Conservation (phyloP, 2,888 invertebrate genomes). For the Rhynchonema sp. region DNA sequence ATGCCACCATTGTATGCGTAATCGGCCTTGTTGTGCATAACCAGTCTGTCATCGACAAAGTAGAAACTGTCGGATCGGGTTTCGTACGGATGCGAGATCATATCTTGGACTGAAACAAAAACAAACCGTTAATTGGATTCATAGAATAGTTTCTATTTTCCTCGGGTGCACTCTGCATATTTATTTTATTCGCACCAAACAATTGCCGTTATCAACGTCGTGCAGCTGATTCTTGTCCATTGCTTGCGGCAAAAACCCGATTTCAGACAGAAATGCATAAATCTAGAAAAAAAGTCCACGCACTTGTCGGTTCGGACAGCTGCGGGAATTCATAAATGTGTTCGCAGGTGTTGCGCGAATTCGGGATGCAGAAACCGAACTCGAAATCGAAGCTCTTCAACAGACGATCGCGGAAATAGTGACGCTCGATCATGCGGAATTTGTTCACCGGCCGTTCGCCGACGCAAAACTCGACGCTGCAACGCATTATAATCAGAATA, state of each 20-base stretch:
- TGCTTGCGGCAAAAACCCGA: too few relatives aligned
- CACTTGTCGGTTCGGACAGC: conserved; percentile 63
- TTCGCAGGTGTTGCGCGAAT: conserved; percentile 89
- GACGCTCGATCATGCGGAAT: conserved; percentile 93
- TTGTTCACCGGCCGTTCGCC: conserved; percentile 71
- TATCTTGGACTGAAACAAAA: conserved; percentile 57
- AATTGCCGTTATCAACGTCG: too few relatives aligned
- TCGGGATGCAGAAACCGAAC: conserved; percentile 96
- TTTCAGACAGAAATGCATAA: too few relatives aligned
- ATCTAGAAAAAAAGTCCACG: conserved; percentile 28
- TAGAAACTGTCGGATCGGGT: conserved; percentile 96
- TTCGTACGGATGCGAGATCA: conserved; percentile 86
- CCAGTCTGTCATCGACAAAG: conserved; percentile 83
- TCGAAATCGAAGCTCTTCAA: conserved; percentile 97
- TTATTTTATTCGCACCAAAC: too few relatives aligned
- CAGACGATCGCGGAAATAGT: conserved; percentile 76
- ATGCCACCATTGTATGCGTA: conserved; percentile 69
- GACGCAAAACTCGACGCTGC: conserved; percentile 84
- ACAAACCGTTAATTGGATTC: too few relatives aligned
- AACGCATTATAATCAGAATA: too few relatives aligned
- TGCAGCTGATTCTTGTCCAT: too few relatives aligned
- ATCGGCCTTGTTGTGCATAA: conserved; percentile 99
- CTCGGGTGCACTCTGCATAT: too few relatives aligned
- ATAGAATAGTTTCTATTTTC: too few relatives aligned
- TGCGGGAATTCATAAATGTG: conserved; percentile 96